Conservation (phyloP, 2,888 invertebrate species). For the Mythimna albipuncta region DNA sequence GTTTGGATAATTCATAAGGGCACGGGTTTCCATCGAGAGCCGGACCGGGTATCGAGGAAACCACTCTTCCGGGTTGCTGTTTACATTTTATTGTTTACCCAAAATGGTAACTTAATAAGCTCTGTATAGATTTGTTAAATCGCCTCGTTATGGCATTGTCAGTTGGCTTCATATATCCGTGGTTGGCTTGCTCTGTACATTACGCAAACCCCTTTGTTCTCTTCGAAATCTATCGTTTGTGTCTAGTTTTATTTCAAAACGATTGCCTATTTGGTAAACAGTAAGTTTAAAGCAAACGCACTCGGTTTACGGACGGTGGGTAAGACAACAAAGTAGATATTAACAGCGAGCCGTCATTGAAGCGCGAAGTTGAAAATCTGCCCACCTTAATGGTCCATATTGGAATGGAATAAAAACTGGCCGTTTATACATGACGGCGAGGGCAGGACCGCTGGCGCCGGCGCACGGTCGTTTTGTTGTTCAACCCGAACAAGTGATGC, state of each 20-base stretch:
- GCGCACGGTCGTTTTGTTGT: slow-evolving; percentile 74
- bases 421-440: slow-evolving; percentile 76
- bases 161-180: slow-evolving; percentile 14
- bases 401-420: slow-evolving; percentile 83
- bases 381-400: slow-evolving; percentile 82
- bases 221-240: slow-evolving; percentile 49
- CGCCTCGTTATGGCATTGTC: slow-evolving; percentile 46
- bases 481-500: slow-evolving; percentile 71
- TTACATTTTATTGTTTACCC: slow-evolving; percentile 68
- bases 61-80: slow-evolving; percentile 79
- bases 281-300: slow-evolving; percentile 51
- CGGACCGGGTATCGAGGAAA: slow-evolving; percentile 70
- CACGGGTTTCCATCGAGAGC: slow-evolving; percentile 72
- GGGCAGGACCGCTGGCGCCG: slow-evolving; percentile 85
- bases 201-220: slow-evolving; percentile 68
- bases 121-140: slow-evolving; percentile 64
- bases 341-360: slow-evolving; percentile 63
- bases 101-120: slow-evolving; percentile 75
- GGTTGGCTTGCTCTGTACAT: slow-evolving; percentile 34
- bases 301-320: slow-evolving; percentile 28
- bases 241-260: slow-evolving; percentile 62
- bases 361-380: slow-evolving; percentile 77
- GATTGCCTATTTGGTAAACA: slow-evolving; percentile 52
- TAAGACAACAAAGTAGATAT: slow-evolving; percentile 62
- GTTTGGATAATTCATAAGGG: slow-evolving; percentile 89